Evolutionary conservation across 2,888 invertebrate species (phyloP).

Genomic region (Philhelius pedissequus): DNA sequence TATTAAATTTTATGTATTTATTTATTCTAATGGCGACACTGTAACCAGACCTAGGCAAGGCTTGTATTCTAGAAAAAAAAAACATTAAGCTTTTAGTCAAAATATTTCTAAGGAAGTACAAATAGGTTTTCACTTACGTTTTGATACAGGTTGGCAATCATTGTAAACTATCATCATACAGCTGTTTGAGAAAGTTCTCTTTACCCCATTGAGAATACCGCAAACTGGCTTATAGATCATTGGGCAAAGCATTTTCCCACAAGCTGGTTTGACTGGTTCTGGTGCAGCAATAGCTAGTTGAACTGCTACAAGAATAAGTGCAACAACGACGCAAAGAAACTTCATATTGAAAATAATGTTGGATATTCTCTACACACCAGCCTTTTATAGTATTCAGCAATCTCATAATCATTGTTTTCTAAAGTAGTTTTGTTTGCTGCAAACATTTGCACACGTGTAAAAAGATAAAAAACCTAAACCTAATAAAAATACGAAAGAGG

Average conservation of each 20-base stretch:
- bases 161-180: background rate
- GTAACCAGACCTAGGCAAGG: too few species aligned
- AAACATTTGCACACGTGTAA: too few species aligned
- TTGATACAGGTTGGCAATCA: background rate
- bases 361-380: background rate
- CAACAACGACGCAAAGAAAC: background rate
- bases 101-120: too few species aligned
- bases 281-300: background rate
- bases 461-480: too few species aligned
- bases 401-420: too few species aligned
- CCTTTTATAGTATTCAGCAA: background rate
- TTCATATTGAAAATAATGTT: background rate
- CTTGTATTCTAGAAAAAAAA: too few species aligned
- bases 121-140: too few species aligned
- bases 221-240: slow-evolving; percentile 17
- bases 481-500: too few species aligned
- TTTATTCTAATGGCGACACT: too few species aligned
- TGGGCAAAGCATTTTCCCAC: background rate
- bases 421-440: too few species aligned
- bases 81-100: too few species aligned
- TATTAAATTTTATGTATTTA: too few species aligned
- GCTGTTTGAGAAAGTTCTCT: background rate
- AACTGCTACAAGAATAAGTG: background rate
- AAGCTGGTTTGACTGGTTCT: background rate
- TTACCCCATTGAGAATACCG: slow-evolving; percentile 20